Evolutionary conservation across 2,797 vertebrate genomes (phyloP), one percentile per base, ranked within the genome.

Genomic region (Dendrocincla fuliginosa): DNA sequence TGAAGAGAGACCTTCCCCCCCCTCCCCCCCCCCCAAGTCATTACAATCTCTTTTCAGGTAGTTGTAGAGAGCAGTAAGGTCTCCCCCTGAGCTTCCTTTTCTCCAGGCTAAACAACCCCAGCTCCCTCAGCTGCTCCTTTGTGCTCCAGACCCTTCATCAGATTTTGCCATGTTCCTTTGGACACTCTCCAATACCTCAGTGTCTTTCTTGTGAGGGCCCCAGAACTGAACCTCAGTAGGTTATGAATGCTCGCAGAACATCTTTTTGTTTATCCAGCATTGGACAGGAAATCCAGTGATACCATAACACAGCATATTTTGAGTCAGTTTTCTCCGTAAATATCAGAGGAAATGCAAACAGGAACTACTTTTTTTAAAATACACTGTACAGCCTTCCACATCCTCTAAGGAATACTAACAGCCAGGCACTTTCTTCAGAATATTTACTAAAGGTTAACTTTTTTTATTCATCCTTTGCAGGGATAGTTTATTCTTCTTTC

Each of bases 1-100:
- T 65, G 1, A 1, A 1, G 8, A 28, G 23, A 23, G 2, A 11
- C n/a, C n/a, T n/a, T n/a, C n/a, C n/a, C n/a, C n/a, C n/a, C n/a
- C 35, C 35, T 35, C 10, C 5, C 16, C 1, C 22, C 20, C 2
- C 22, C 9, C 5, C 16, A 35, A 35, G 35, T 30, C 13, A 7
- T 15, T 25, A 25, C 19, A 50, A 57, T 2, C 24, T 53, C 5
- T 8, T 46, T 39, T 47, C 30, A 33, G 16, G 33, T 9, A 12
- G 30, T 1, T 59, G 24, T 7, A 59, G 33, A 35, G 12, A 2
- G 1, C n/a, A 35, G n/a, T 14, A 41, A 18, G 5, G n/a, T 5
- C 8, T 2, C 3, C 12, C 12, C 35, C 18, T 2, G 13, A n/a
- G 6, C 33, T 55, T 83, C 37, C 28, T 65, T 46, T 65, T 46